Evolutionary conservation across 2,113 vertebrate species (phyloP).

Genomic region (Cinclus mexicanus): DNA sequence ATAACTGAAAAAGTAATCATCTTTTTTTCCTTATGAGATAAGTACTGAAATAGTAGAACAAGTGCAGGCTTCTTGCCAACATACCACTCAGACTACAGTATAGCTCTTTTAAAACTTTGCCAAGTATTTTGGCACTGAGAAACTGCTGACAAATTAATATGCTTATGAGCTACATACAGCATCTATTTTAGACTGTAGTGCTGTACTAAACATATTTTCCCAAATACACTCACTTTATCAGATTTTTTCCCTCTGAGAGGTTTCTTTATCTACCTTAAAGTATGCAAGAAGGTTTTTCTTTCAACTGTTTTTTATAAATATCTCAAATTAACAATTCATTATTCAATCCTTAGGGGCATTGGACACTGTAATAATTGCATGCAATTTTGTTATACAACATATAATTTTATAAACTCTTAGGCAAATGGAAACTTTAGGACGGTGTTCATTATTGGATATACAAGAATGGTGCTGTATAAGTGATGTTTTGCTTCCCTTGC

Average conservation of each 20-base stretch:
- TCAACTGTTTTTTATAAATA: background rate
- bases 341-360: background rate
- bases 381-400: background rate
- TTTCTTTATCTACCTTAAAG: conserved; percentile 27
- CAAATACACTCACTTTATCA: conserved; percentile 33
- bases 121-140: conserved; percentile 34
- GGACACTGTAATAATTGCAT: background rate
- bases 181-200: conserved; percentile 1
- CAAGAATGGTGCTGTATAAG: background rate
- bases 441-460: background rate
- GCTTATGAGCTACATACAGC: conserved; percentile 24
- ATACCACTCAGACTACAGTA: conserved; percentile 26
- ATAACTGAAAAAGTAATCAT: conserved; percentile 38
- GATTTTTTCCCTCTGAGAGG: background rate
- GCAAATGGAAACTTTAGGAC: background rate
- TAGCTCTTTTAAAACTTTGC: conserved; percentile 40
- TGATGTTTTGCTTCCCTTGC: background rate
- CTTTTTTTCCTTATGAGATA: conserved; percentile 40
- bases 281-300: background rate
- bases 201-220: conserved; percentile 42
- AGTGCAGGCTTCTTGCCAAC: conserved; percentile 44
- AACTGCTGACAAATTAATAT: conserved; percentile 70
- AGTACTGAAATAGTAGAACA: conserved; percentile 33
- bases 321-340: conserved; percentile 26
- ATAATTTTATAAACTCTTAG: background rate